Evolutionary conservation across 2,113 vertebrate species (phyloP), one percentile per base, ranked within the genome.

Genomic region (Pachypanchax playfairii): DNA sequence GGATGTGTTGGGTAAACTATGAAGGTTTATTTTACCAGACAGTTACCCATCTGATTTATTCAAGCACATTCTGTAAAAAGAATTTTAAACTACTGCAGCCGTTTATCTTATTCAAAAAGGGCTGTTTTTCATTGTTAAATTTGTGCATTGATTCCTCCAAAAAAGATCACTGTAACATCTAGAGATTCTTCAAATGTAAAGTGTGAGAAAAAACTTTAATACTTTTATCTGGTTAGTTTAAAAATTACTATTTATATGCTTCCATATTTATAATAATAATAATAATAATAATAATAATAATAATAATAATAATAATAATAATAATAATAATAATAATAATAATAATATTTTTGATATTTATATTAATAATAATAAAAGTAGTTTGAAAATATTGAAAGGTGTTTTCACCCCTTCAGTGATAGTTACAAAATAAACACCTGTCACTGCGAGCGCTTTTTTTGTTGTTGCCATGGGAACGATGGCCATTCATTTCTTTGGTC

Each of bases 391-490:
- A n/a, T n/a, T n/a, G n/a, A n/a, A n/a, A 17, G 7, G 3, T 44
- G 49, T 54, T 51, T 29, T 56, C 49, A 26, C 60, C 21, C 21
- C 25, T 26, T 22, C 4, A 21, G 15, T 42, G 49, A 56, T 39
- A n/a, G 18, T 24, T 60, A 33, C 55, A 72, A 49, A 28, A 48
- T 17, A 63, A 65, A 60, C 65, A 69, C 47, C 69, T 77, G 57
- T 52, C 73, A 50, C 18, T 28, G 21, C 9, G 21, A 6, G 25
- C 62, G 43, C n/a, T 33, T 33, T 2, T 10, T 68, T 41, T 48
- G 15, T 36, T 67, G 86, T 87, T 80, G 54, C 85, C 64, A 82
- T 83, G 65, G 86, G 42, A 89, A 87, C 82, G 60, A 43, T 79
- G 43, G 65, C 33, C 73, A 81, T 84, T 82, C 70, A 75, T 72